Base-by-base conservation (phyloP, 2,113 vertebrate species). In the Psittacula cyanocephala region DNA sequence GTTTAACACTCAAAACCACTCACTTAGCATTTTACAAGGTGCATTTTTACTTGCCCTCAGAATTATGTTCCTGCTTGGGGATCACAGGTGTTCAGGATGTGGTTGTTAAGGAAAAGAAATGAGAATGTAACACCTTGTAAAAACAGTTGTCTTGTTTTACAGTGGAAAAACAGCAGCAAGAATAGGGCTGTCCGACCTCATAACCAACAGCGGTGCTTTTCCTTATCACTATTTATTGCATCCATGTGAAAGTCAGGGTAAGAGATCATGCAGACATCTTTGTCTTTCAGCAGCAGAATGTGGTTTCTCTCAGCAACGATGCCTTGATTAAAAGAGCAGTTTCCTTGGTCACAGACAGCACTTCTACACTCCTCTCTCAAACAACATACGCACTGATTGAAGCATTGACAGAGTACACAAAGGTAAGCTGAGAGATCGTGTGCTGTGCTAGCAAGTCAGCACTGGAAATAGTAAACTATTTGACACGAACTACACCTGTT, bases 281-380 rank as follows among this genome's bases (percentile, higher is more conserved):
- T 97, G 70, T 97, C 87, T 98, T 98, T 88, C 97, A 98, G 98
- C 98, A 98, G 57, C 88, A 95, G 3, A 97, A 97, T 59, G 87
- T 98, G 0, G 33, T 64, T 29, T 94, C 97, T 74, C 97, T 98
- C 37, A 98, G 98, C 82, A 98, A 98, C 0, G 98, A 98, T 2
- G 97, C 97, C 15, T 71, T 98, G 70, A 98, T 98, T 94, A 97
- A 94, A 35, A 97, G 98, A 62, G 98, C 98, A 0, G 97, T 98
- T 67, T 98, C 98, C 59, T 37, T 98, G 97, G 98, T 98, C 31
- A 98, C 98, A 16, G 98, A 98, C 33, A 98, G 98, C 53, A 98
- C 98, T 9, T 96, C 97, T 7, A 98, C 98, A 7, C 98, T 98
- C 79, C 98, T 98, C 85, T 98, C 98, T 15, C 98, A 98, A 77